phyloP scores from a whole-genome alignment of 53 echinoderm and acorn worm genomes.

The Temnopleurus reevesii region DNA sequence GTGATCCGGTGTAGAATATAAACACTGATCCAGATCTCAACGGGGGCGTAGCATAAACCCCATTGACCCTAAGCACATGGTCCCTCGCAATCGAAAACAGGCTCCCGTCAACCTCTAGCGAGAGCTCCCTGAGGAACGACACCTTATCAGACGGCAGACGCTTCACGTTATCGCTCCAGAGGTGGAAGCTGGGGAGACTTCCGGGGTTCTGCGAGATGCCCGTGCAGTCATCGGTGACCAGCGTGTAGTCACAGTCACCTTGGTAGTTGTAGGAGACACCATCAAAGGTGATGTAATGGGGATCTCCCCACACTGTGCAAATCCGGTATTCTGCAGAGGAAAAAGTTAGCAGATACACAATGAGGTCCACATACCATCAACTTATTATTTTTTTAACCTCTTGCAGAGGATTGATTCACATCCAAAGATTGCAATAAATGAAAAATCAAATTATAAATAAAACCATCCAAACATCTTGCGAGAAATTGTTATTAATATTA shows the following conservation, averaged over 20 bases:
- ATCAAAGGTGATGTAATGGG: constrained; percentile 96
- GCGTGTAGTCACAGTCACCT: constrained; percentile 89
- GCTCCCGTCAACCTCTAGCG: constrained; percentile 44
- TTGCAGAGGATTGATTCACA: too few species aligned
- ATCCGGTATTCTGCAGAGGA: constrained; percentile 40
- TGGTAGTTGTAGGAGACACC: constrained; percentile 77
- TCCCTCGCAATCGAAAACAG: constrained; percentile 56
- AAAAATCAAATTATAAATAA: too few species aligned
- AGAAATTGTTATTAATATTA: too few species aligned
- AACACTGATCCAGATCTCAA: constrained; percentile 24
- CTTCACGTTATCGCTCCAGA: constrained; percentile 79
- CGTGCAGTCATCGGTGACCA: constrained; percentile 67
- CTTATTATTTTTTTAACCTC: too few species aligned
- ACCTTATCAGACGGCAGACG: constrained; percentile 68
- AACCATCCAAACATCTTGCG: too few species aligned
- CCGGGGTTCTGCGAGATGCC: not conserved
- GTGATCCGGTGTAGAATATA: constrained; percentile 56
- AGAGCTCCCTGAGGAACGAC: constrained; percentile 67
- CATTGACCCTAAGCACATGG: constrained; percentile 70
- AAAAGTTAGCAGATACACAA: too few species aligned
- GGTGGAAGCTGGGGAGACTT: constrained; percentile 62
- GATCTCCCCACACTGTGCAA: constrained; percentile 92
- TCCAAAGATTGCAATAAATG: too few species aligned
- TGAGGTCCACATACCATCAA: too few species aligned
- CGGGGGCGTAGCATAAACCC: constrained; percentile 60